A percentile compares a stretch with the other conserved stretches of the same genome.
phyloP scores from a whole-genome alignment of 1,140 invertebrate species.

The Euura saliciscinereae region DNA sequence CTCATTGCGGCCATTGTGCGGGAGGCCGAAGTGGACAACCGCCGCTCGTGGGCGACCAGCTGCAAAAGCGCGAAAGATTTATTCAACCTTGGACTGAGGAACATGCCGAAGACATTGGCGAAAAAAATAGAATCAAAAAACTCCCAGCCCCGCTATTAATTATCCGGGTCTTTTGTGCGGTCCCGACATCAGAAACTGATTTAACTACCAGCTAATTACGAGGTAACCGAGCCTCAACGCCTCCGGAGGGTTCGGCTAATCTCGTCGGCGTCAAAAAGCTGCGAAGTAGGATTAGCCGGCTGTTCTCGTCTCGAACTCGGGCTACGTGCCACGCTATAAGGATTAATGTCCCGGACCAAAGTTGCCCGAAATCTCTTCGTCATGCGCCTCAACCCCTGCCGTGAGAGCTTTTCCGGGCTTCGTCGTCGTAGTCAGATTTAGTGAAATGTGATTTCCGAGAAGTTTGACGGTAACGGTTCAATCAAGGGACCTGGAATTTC shows the following conservation, averaged over 20 bases:
- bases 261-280: not conserved
- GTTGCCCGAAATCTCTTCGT: constrained; percentile 4
- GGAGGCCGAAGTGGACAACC: constrained; percentile 78
- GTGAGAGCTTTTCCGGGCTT: not conserved
- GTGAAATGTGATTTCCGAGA: too few relatives aligned
- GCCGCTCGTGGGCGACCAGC: constrained; percentile 73
- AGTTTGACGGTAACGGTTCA: not conserved
- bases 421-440: not conserved
- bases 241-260: not conserved
- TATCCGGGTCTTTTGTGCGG: too few relatives aligned
- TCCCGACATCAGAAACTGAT: not conserved
- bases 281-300: not conserved
- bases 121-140: too few relatives aligned
- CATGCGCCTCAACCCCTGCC: not conserved
- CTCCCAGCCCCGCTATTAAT: too few relatives aligned
- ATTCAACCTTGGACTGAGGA: too few relatives aligned
- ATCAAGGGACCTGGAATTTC: not conserved
- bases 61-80: constrained; percentile 45
- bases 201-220: not conserved
- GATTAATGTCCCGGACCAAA: not conserved
- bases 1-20: constrained; percentile 89
- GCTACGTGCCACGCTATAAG: not conserved
- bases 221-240: not conserved
- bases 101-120: too few relatives aligned
- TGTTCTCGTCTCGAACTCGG: not conserved